Percentiles rank a stretch among this genome's conserved stretches.
These are phyloP conservation scores for Lontra canadensis DNA, from an alignment of 2,113 vertebrate species.

Conservation along the genomic window DNA sequence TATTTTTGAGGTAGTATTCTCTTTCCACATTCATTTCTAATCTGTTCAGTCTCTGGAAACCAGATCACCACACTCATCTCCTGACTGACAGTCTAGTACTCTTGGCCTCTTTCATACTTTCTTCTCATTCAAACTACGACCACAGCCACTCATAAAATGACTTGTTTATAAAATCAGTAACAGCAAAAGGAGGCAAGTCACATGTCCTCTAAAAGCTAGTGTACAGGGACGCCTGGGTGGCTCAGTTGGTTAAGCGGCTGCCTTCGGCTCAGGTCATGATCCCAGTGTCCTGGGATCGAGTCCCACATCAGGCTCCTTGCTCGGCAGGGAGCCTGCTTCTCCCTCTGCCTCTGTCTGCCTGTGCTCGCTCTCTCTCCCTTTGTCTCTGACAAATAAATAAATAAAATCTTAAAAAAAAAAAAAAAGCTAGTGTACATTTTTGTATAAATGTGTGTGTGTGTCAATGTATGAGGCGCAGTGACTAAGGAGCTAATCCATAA, in stretches of 20 bases:
- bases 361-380: too few relatives aligned
- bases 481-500: background rate
- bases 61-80: background rate
- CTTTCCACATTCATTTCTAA: background rate
- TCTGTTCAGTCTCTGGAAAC: conserved; percentile 23
- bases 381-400: too few relatives aligned
- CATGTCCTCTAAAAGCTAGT: background rate
- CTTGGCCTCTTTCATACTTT: background rate
- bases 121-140: conserved; percentile 5
- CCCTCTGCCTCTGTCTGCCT: too few relatives aligned
- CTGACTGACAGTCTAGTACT: background rate
- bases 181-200: background rate
- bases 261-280: too few relatives aligned
- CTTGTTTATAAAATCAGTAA: conserved; percentile 14
- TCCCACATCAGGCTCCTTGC: too few relatives aligned
- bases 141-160: background rate
- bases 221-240: too few relatives aligned
- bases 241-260: too few relatives aligned
- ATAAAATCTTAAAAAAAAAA: too few relatives aligned
- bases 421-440: background rate
- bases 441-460: background rate
- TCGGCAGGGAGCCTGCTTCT: too few relatives aligned
- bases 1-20: background rate
- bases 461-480: background rate
- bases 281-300: too few relatives aligned